Conservation (phyloP, 2,888 invertebrate species). For the Sesia apiformis region DNA sequence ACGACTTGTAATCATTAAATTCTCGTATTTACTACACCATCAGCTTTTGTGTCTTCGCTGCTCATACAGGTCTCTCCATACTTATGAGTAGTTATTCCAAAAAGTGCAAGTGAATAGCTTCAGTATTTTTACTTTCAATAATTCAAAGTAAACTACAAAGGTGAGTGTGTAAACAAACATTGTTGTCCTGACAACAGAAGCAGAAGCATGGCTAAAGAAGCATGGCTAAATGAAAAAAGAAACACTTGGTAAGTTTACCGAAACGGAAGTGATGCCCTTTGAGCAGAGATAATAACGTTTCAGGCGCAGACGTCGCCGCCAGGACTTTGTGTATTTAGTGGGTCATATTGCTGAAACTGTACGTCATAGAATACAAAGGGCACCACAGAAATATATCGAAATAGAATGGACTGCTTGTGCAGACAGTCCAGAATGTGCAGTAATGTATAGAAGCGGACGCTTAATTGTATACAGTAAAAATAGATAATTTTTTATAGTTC, state of each 20-base stretch:
- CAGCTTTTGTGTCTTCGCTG: too few species aligned
- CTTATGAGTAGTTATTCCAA: too few species aligned
- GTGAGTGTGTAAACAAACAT: conserved; percentile 6
- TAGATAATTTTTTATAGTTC: too few species aligned
- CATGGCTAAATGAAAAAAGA: conserved; percentile 33
- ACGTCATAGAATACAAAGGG: conserved; percentile 5
- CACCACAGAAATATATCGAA: background rate
- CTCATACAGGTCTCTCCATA: too few species aligned
- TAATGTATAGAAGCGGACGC: too few species aligned
- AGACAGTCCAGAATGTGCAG: too few species aligned
- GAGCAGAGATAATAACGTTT: conserved; percentile 63
- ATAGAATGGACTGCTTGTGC: too few species aligned
- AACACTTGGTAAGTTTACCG: conserved; percentile 51
- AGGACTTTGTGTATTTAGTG: conserved; percentile 27
- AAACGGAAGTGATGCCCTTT: conserved; percentile 58
- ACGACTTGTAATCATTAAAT: too few species aligned
- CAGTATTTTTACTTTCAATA: background rate
- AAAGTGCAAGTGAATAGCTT: too few species aligned
- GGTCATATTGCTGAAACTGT: conserved; percentile 21
- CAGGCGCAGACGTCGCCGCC: conserved; percentile 43
- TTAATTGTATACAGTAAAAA: too few species aligned
- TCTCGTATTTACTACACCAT: too few species aligned
- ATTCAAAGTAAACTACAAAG: background rate
- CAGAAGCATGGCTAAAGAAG: conserved; percentile 7
- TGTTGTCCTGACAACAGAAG: conserved; percentile 14